Evolutionary conservation across 2,888 invertebrate species (phyloP).

Genomic region (Orchesellides sinensis): DNA sequence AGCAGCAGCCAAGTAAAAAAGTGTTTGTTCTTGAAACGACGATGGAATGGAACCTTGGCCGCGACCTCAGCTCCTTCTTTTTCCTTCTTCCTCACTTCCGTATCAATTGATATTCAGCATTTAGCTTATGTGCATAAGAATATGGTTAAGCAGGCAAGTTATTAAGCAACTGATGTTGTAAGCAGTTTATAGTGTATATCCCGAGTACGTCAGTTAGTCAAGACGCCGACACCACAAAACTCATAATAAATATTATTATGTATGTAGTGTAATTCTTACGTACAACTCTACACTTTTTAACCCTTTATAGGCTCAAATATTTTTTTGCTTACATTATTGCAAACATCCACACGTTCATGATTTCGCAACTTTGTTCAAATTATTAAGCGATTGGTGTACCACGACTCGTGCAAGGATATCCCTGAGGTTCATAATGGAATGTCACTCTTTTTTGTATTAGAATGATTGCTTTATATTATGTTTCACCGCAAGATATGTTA

Average conservation of each 20-base stretch:
- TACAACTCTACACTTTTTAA: background rate
- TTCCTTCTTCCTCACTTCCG: constrained; percentile 74
- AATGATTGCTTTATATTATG: too few relatives aligned
- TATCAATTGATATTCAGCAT: constrained; percentile 53
- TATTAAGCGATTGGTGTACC: background rate
- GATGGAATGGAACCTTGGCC: constrained; percentile 74
- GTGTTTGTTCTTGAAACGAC: constrained; percentile 63
- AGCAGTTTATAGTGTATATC: background rate
- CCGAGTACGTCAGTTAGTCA: background rate
- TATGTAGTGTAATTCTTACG: background rate
- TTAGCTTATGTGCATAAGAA: background rate
- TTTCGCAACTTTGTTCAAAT: background rate
- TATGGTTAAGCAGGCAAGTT: background rate
- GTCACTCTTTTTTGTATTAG: too few relatives aligned
- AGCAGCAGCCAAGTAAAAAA: constrained; percentile 22
- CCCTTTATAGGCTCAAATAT: too few relatives aligned
- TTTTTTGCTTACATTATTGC: background rate
- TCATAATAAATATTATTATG: background rate
- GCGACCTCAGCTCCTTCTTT: constrained; percentile 74
- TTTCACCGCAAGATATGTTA: too few relatives aligned
- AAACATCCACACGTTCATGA: too few relatives aligned
- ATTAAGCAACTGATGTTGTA: background rate
- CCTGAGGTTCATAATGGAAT: too few relatives aligned
- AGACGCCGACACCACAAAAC: background rate
- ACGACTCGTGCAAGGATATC: background rate